These are phyloP conservation scores for Drosophila arizonae DNA, from an alignment of 1,140 invertebrate species.

Conservation along the genomic window DNA sequence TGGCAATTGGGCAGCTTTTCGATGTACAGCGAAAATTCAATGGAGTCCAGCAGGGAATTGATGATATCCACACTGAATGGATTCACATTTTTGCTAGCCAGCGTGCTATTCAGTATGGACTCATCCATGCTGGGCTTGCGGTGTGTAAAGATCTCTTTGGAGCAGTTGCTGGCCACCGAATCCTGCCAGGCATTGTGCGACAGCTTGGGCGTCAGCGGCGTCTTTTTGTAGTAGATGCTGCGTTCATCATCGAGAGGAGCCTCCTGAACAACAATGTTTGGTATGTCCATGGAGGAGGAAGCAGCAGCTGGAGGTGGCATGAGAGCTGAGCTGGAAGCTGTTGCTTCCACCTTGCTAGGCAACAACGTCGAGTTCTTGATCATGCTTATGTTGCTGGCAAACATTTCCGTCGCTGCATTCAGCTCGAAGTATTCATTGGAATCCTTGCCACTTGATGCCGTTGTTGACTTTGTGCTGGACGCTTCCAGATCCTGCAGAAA, in stretches of 20 bases:
- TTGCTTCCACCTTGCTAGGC: constrained; percentile 2
- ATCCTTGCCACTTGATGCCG: background rate
- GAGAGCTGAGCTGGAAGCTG: background rate
- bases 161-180: constrained; percentile 1
- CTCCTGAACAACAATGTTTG: background rate
- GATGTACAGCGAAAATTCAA: constrained; percentile 83
- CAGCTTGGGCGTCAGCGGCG: constrained; percentile 65
- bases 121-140: constrained; percentile 38
- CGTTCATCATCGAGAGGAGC: constrained; percentile 37
- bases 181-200: constrained; percentile 58
- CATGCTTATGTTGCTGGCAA: constrained; percentile 67
- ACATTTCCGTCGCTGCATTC: constrained; percentile 76
- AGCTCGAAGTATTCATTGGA: constrained; percentile 60
- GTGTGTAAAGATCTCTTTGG: constrained; percentile 41
- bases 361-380: constrained; percentile 80
- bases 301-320: background rate
- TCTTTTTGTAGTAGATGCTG: constrained; percentile 72
- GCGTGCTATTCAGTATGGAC: constrained; percentile 39
- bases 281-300: too few species aligned
- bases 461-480: background rate
- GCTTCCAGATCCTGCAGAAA: constrained; percentile 21
- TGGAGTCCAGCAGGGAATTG: constrained; percentile 84
- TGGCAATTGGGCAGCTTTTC: constrained; percentile 63
- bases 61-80: constrained; percentile 85
- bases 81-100: constrained; percentile 81